Evolutionary conservation across 2,113 vertebrate genomes (phyloP).

Genomic region (Rhombomys opimus): DNA sequence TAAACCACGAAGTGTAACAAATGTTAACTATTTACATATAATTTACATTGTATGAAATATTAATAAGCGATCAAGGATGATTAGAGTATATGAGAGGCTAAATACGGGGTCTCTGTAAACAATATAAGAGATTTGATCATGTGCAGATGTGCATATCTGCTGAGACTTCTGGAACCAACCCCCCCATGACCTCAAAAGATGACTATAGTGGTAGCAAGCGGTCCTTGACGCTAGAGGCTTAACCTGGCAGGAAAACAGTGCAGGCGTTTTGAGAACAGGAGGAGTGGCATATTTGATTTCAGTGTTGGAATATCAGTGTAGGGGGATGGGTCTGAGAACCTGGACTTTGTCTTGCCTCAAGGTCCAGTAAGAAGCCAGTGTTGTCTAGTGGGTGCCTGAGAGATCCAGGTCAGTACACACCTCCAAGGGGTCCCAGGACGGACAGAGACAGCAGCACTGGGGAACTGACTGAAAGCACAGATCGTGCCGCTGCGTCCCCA

Average conservation of each 20-base stretch:
- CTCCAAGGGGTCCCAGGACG: not conserved
- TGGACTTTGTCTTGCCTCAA: not conserved
- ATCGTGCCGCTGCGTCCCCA: not conserved
- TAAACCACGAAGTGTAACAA: not conserved
- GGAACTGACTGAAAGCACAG: not conserved
- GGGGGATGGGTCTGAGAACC: not conserved
- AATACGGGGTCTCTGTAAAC: not conserved
- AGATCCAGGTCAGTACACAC: not conserved
- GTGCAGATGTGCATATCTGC: not conserved
- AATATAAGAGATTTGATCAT: not conserved
- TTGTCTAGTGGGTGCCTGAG: not conserved
- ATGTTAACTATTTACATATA: not conserved
- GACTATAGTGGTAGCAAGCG: not conserved
- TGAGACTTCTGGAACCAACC: not conserved
- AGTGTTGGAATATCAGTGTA: not conserved
- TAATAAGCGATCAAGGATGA: not conserved
- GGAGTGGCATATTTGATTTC: not conserved
- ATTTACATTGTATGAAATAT: not conserved
- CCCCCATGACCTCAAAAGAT: not conserved
- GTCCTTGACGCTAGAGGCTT: not conserved
- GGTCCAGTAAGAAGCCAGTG: not conserved
- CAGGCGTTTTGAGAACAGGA: not conserved
- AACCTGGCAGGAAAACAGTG: constrained; percentile 8
- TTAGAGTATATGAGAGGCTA: not conserved
- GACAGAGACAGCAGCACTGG: not conserved